Base-by-base conservation (phyloP, 2,888 invertebrate genomes). In the Pollenia griseotomentosa region DNA sequence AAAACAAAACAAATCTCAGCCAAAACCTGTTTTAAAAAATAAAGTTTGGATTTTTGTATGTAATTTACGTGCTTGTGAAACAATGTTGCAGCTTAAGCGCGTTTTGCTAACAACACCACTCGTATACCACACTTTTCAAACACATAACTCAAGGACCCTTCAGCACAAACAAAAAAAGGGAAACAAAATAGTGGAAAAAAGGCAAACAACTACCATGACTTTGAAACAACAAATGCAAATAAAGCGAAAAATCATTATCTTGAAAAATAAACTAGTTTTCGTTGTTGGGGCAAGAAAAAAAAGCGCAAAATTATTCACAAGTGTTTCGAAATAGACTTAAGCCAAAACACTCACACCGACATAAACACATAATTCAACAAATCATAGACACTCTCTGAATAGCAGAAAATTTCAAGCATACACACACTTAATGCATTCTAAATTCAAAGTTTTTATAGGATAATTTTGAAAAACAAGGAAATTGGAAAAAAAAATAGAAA, bases 201-300 rank as follows among this genome's bases (percentile, higher is more conserved):
- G 0, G 11, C 12, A 40, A 48, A 57, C 14, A 61, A 48, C 3
- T 16, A 12, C 51, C 12, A 12, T n/a, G 44, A 63, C 51, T 83
- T 48, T 1, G 11, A 63, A 78, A 71, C 77, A 65, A 59, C 63
- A 65, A 86, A 86, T 86, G 86, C 84, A 86, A 84, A 84, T 84
- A 84, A 78, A 86, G 79, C 68, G 83, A 86, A 86, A 33, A 86
- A 82, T 88, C 86, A 86, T 88, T 86, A 88, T 86, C 82, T 88
- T 10, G 8, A 57, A 65, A 83, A 75, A 71, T 66, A 83, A 86
- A 80, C 83, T 59, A 70, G 75, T 78, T 80, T 68, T 51, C 70
- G 48, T 59, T 40, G 79, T 46, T 65, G 51, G 46, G 10, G 10
- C 23, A 48, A 33, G 12, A 5, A 16, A 40, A 19, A 2, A n/a